Evolutionary conservation across 2,888 invertebrate species (phyloP), one percentile per base, ranked within the genome.

Genomic region (Stenolophus ochropezus): DNA sequence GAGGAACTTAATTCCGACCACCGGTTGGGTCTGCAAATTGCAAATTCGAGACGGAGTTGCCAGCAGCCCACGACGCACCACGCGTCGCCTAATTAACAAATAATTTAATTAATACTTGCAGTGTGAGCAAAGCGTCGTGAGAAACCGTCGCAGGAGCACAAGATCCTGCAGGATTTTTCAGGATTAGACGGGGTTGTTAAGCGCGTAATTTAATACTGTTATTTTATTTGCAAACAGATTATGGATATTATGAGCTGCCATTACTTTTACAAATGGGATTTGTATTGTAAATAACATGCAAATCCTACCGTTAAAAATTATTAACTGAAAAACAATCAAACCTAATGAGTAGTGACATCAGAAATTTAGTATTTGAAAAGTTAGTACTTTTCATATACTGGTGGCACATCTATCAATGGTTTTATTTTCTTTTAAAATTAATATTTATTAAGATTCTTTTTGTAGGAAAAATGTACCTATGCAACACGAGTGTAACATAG

Each of bases 91-190:
- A 75, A 75, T 75, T 75, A 75, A 53, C 75, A 75, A 75, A 75
- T 75, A 75, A 75, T 75, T 75, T 75, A 49, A 75, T 75, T 75
- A 75, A 75, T 75, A 75, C 75, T 49, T 49, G 51, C 49, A 53
- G 25, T 27, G 51, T 21, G 56, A 56, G 56, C 56, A 56, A 56
- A 56, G 56, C 56, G 21, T 56, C 56, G 56, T 56, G 56, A 56
- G 56, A 56, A 56, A 56, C 6, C 20, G 56, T 56, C 56, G 56
- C 56, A 56, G 56, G 56, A 56, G 56, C 6, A 8, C 20, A 20
- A 53, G 21, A 53, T 53, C 51, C 18, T 53, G 51, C 51, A 20
- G 51, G 51, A 53, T 53, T 56, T 56, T 56, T 56, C 11, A 56
- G 56, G 56, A 56, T 56, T 56, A 56, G 0, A 18, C 4, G 51